phyloP scores from a whole-genome alignment of 2,797 vertebrate species.

The Girardinus metallicus region DNA sequence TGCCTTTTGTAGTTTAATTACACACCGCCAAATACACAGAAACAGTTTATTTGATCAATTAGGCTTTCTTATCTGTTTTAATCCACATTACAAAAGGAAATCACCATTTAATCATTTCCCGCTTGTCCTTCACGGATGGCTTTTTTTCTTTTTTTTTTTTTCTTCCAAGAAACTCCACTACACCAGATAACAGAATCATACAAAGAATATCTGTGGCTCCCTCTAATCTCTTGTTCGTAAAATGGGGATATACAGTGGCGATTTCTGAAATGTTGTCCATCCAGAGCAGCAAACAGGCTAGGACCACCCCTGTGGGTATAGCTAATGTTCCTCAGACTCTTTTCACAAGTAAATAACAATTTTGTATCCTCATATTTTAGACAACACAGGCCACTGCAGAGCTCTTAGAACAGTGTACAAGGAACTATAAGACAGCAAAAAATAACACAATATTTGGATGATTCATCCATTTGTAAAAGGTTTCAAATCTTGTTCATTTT shows the following conservation, averaged over 20 bases:
- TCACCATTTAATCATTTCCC: not conserved
- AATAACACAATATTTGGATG: not conserved
- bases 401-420: not conserved
- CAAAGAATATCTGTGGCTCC: not conserved
- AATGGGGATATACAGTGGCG: not conserved
- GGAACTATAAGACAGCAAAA: not conserved
- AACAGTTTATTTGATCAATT: constrained; percentile 5
- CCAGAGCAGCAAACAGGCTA: too few species aligned
- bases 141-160: not conserved
- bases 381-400: not conserved
- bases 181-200: not conserved
- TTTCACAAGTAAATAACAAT: not conserved
- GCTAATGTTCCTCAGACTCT: not conserved
- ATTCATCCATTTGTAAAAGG: not conserved
- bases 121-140: not conserved
- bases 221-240: not conserved
- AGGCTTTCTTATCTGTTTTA: not conserved
- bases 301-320: too few species aligned
- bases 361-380: not conserved
- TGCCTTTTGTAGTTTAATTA: not conserved
- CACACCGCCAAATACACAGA: not conserved
- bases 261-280: too few species aligned
- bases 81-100: not conserved
- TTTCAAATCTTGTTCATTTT: not conserved
- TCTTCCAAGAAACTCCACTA: not conserved